phyloP scores from a whole-genome alignment of 2,888 invertebrate genomes.

The Dysmachus trigonus region DNA sequence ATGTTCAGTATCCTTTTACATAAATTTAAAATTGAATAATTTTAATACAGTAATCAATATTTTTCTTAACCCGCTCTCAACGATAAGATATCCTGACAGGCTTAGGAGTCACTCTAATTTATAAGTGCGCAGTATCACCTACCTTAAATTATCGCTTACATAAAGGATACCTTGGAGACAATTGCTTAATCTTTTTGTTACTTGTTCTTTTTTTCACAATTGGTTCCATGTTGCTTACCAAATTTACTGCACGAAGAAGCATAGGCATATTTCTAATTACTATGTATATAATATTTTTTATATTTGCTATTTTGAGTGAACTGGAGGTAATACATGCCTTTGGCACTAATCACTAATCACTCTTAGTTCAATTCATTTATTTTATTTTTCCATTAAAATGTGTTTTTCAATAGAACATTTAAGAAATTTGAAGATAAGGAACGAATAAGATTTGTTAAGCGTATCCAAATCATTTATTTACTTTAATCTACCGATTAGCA shows the following conservation, averaged over 20 bases:
- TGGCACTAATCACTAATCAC: slow-evolving; percentile 58
- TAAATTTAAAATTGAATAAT: slow-evolving; percentile 39
- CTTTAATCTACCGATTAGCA: too few species aligned
- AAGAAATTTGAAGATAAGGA: not conserved
- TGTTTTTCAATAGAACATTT: not conserved
- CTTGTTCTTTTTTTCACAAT: slow-evolving; percentile 63
- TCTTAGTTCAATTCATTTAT: not conserved
- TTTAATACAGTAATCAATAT: not conserved
- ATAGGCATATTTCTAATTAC: slow-evolving; percentile 65
- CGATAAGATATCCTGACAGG: slow-evolving; percentile 61
- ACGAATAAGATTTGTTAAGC: too few species aligned
- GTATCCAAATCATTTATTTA: too few species aligned
- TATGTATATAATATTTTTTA: slow-evolving; percentile 66
- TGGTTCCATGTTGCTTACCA: slow-evolving; percentile 64
- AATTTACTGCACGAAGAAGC: slow-evolving; percentile 64
- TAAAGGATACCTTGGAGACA: slow-evolving; percentile 63
- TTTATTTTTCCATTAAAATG: not conserved
- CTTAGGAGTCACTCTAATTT: slow-evolving; percentile 60
- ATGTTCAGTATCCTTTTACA: slow-evolving; percentile 68
- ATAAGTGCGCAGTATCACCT: not conserved
- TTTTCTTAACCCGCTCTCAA: not conserved
- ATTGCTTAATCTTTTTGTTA: slow-evolving; percentile 64
- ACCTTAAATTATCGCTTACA: slow-evolving; percentile 53
- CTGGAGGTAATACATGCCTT: slow-evolving; percentile 61
- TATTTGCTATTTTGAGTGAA: slow-evolving; percentile 67